Percentiles rank a stretch among this genome's conserved stretches.
Evolutionary conservation across 1,140 invertebrate species (phyloP).

Genomic region (Branchinecta lynchi): DNA sequence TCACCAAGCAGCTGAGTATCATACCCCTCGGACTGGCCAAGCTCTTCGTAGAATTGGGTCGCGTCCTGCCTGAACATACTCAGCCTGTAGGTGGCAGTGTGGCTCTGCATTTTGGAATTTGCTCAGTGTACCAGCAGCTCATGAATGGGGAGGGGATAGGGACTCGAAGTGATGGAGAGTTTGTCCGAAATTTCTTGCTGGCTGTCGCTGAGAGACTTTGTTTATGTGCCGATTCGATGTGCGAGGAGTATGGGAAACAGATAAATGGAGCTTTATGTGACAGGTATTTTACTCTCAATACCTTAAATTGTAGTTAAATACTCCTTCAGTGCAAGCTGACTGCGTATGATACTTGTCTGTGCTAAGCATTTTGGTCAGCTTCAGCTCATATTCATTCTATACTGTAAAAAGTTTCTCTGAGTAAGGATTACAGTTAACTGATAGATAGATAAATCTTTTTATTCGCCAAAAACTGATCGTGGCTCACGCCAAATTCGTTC

Average conservation of each 20-base stretch:
- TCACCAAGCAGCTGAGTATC: constrained; percentile 1
- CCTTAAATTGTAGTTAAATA: no score
- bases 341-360: no score
- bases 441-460: no score
- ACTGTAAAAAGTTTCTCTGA: no score
- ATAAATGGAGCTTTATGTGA: background rate
- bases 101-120: background rate
- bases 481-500: no score
- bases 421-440: no score
- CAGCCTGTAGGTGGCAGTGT: background rate
- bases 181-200: background rate
- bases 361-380: no score
- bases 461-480: no score
- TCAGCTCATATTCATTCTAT: no score
- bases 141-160: background rate
- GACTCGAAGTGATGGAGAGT: background rate
- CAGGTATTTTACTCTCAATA: background rate
- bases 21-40: background rate
- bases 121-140: background rate
- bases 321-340: no score
- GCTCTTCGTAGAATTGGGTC: background rate
- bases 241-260: background rate
- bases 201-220: background rate
- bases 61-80: background rate
- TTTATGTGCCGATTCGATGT: background rate